Conservation (phyloP, 2,888 invertebrate genomes). For the Cryptocephalus moraei region DNA sequence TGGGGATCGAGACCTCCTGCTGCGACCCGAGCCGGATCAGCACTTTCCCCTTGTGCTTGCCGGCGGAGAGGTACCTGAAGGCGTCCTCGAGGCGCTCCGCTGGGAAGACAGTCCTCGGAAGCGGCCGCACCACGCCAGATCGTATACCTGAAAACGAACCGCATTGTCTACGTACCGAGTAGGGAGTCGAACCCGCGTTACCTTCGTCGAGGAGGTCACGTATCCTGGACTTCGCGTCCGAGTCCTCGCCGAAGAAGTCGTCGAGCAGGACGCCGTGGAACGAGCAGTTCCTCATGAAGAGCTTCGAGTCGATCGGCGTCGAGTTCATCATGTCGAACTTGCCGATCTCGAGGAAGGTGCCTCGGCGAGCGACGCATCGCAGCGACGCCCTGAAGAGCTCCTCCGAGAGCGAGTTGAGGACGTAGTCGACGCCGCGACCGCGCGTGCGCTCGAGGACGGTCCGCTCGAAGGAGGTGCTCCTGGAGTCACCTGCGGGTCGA, state of each 20-base stretch:
- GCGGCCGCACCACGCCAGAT: slow-evolving; percentile 56
- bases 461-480: slow-evolving; percentile 80
- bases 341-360: slow-evolving; percentile 76
- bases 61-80: slow-evolving; percentile 51
- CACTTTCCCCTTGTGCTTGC: slow-evolving; percentile 74
- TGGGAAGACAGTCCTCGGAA: slow-evolving; percentile 53
- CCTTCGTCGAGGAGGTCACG: slow-evolving; percentile 41
- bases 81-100: slow-evolving; percentile 59
- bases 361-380: slow-evolving; percentile 46
- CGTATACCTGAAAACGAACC: slow-evolving; percentile 39
- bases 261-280: slow-evolving; percentile 74
- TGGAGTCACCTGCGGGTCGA: slow-evolving; percentile 56
- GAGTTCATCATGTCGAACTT: slow-evolving; percentile 68
- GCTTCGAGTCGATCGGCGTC: slow-evolving; percentile 47
- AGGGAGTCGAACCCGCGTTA: slow-evolving; percentile 23
- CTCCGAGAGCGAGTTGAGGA: slow-evolving; percentile 82
- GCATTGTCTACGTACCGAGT: background rate
- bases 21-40: slow-evolving; percentile 31
- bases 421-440: slow-evolving; percentile 83
- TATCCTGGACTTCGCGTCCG: slow-evolving; percentile 42
- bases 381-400: slow-evolving; percentile 71
- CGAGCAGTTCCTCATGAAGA: slow-evolving; percentile 60
- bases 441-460: slow-evolving; percentile 67
- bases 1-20: slow-evolving; percentile 3
- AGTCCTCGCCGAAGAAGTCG: slow-evolving; percentile 43